These are phyloP conservation scores for Protaetia brevitarsis DNA, from an alignment of 1,140 invertebrate genomes.

Conservation along the genomic window DNA sequence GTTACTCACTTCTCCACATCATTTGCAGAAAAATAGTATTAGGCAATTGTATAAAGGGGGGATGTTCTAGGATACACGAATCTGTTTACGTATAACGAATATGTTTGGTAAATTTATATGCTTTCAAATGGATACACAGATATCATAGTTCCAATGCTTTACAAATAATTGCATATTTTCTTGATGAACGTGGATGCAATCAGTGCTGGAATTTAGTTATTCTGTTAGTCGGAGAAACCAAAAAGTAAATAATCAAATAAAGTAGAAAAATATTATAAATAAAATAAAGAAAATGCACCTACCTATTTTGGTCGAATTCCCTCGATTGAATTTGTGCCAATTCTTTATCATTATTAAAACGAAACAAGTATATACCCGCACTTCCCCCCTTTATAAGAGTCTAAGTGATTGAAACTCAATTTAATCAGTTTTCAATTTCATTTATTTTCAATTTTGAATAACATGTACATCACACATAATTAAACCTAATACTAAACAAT, in stretches of 20 bases:
- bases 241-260: conserved; percentile 24
- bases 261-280: conserved; percentile 18
- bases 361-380: neutral
- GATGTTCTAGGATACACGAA: neutral
- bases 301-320: conserved; percentile 36
- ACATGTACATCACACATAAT: conserved; percentile 51
- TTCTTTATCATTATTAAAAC: neutral
- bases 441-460: conserved; percentile 51
- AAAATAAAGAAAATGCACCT: conserved; percentile 41
- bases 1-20: too few relatives aligned
- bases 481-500: conserved; percentile 44
- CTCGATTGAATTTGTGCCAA: conserved; percentile 10
- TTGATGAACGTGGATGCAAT: neutral
- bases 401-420: conserved; percentile 32
- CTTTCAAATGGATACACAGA: too few relatives aligned
- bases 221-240: conserved; percentile 38
- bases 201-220: conserved; percentile 44
- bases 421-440: conserved; percentile 38
- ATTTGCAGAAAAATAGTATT: too few relatives aligned
- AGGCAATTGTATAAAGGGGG: neutral
- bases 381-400: conserved; percentile 1
- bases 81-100: too few relatives aligned
- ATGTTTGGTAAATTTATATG: too few relatives aligned
- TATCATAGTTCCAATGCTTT: too few relatives aligned
- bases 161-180: neutral